Evolutionary conservation across 2,113 vertebrate genomes (phyloP), one percentile per base, ranked within the genome.

Genomic region (Phrynosoma platyrhinos): DNA sequence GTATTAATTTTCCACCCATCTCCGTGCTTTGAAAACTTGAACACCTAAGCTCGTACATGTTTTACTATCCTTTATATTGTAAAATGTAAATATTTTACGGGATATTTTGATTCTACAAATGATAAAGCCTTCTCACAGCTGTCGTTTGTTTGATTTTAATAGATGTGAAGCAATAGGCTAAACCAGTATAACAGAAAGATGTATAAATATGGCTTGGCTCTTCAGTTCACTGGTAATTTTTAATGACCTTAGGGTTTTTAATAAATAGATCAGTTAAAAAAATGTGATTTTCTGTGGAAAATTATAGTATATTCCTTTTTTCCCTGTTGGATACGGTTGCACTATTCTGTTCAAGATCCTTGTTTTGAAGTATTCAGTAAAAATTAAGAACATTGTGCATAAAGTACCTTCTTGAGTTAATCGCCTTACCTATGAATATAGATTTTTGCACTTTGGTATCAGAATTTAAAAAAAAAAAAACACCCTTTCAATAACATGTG

Each of bases 81-180:
- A 97, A 96, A 97, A 97, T 98, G 97, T 98, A 98, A 97, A 98
- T 98, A 98, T 98, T 98, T 97, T 97, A 98, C 97, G 97, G 97
- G 95, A 97, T 97, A 97, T 98, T 98, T 98, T 97, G 96, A 97
- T 97, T 97, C 96, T 97, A 95, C 97, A 95, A 96, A 97, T 86
- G 95, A 97, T 97, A 97, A 97, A 97, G 96, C 91, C 97, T 97
- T 97, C 96, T 97, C 97, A 97, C 95, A 94, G 97, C 96, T 93
- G 94, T 92, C 93, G 95, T 97, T 96, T 96, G 97, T 96, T 95
- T 97, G 95, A 92, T 96, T 97, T 88, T 97, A 92, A 90, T 95
- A 93, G 93, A n/a, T 93, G 88, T 94, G 89, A 91, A 94, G 83
- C 40, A 71, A 76, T 89, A 92, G 91, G 90, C 71, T 93, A 66